These are phyloP conservation scores for Gambusia yucatana DNA, from an alignment of 2,797 vertebrate genomes.

Conservation along the genomic window DNA sequence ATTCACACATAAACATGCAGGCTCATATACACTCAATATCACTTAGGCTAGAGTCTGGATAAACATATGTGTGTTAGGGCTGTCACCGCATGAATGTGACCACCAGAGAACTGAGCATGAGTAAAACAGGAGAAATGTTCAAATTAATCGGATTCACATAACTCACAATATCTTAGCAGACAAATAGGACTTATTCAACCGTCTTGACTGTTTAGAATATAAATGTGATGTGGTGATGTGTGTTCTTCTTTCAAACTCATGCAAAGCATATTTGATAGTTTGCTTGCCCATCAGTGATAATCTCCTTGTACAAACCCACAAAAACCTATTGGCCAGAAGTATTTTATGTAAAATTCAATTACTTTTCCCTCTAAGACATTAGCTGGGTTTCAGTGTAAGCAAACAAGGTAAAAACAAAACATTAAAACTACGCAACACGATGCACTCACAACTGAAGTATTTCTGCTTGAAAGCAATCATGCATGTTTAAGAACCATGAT, in stretches of 20 bases:
- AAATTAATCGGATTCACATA: conserved; percentile 41
- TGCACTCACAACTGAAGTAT: neutral
- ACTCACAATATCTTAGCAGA: conserved; percentile 40
- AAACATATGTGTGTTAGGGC: conserved; percentile 43
- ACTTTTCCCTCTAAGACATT: neutral
- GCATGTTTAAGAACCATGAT: conserved; percentile 40
- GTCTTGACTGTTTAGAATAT: neutral
- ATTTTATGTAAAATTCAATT: neutral
- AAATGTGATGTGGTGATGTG: neutral
- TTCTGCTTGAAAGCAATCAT: conserved; percentile 7
- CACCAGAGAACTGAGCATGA: conserved; percentile 31
- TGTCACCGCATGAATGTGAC: conserved; percentile 44
- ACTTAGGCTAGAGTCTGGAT: conserved; percentile 12
- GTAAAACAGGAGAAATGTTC: conserved; percentile 57
- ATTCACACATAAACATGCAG: conserved; percentile 38
- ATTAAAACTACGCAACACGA: neutral
- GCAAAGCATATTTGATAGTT: neutral
- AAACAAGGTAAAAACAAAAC: neutral
- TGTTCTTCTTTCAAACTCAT: neutral
- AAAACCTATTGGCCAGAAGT: neutral
- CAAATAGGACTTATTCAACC: conserved; percentile 1
- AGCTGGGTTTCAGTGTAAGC: neutral
- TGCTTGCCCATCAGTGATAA: neutral
- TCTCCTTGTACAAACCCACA: neutral
- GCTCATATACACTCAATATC: conserved; percentile 30